phyloP scores from a whole-genome alignment of 2,113 vertebrate genomes.

The Turdus rufiventris region DNA sequence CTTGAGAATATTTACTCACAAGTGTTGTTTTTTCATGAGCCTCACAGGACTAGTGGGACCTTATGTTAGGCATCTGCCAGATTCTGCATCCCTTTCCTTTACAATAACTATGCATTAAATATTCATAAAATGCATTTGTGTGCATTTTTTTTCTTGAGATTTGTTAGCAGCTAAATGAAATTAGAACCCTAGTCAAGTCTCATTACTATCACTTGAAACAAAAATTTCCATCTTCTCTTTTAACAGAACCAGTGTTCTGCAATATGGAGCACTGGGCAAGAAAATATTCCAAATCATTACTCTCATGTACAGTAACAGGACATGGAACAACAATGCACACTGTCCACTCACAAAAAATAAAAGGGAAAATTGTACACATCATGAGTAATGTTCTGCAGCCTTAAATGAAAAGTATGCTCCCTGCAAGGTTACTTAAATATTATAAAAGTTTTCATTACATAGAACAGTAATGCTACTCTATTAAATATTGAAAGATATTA shows the following conservation, averaged over 20 bases:
- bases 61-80: neutral
- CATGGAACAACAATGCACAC: neutral
- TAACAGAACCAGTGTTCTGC: neutral
- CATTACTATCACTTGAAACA: neutral
- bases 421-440: neutral
- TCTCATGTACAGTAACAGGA: fast-evolving
- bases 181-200: neutral
- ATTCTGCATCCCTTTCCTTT: neutral
- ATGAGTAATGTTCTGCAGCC: neutral
- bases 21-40: neutral
- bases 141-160: neutral
- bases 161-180: neutral
- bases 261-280: neutral
- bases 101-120: neutral
- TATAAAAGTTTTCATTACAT: neutral
- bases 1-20: neutral
- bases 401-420: neutral
- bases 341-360: neutral
- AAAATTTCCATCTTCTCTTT: neutral
- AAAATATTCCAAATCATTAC: neutral
- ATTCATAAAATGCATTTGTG: neutral
- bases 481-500: neutral
- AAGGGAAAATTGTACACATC: neutral
- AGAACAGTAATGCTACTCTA: neutral
- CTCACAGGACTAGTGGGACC: neutral